Percentiles rank a stretch among this genome's conserved stretches.
These are phyloP conservation scores for Habropoda laboriosa DNA, from an alignment of 1,140 invertebrate genomes.

Conservation along the genomic window DNA sequence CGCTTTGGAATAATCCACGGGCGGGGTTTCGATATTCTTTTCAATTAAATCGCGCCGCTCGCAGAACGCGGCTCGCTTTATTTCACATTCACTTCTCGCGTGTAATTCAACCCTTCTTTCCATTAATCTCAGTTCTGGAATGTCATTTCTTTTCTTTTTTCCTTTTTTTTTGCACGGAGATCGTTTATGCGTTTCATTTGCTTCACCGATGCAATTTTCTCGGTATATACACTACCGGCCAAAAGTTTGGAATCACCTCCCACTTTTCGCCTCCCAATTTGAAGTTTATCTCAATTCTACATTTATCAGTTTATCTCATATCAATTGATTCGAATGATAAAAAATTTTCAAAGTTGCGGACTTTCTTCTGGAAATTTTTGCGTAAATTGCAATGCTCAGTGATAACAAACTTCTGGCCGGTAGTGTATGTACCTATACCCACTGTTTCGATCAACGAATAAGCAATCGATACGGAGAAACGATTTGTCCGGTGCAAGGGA, in stretches of 20 bases:
- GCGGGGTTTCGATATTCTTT: slow-evolving; percentile 36
- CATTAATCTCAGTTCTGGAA: slow-evolving; percentile 33
- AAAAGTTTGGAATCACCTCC: too few species aligned
- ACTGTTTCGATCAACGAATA: neutral
- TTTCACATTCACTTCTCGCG: slow-evolving; percentile 29
- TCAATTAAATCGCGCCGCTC: slow-evolving; percentile 34
- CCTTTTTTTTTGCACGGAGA: slow-evolving; percentile 9
- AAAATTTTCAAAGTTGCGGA: too few species aligned
- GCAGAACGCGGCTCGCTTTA: neutral
- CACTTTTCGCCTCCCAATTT: too few species aligned
- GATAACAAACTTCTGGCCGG: too few species aligned
- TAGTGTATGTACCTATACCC: too few species aligned
- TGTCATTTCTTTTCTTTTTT: too few species aligned
- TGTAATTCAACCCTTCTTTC: slow-evolving; percentile 49
- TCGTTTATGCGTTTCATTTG: slow-evolving; percentile 12
- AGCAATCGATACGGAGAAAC: neutral
- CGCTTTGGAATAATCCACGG: neutral
- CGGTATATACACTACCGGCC: too few species aligned
- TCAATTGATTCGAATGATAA: too few species aligned
- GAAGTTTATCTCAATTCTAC: too few species aligned
- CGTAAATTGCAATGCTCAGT: too few species aligned
- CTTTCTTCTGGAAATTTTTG: too few species aligned
- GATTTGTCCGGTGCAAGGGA: neutral
- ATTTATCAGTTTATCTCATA: too few species aligned
- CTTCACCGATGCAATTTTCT: neutral